These are phyloP conservation scores for Zalophus californianus DNA, from an alignment of 2,797 vertebrate genomes.

Conservation along the genomic window DNA sequence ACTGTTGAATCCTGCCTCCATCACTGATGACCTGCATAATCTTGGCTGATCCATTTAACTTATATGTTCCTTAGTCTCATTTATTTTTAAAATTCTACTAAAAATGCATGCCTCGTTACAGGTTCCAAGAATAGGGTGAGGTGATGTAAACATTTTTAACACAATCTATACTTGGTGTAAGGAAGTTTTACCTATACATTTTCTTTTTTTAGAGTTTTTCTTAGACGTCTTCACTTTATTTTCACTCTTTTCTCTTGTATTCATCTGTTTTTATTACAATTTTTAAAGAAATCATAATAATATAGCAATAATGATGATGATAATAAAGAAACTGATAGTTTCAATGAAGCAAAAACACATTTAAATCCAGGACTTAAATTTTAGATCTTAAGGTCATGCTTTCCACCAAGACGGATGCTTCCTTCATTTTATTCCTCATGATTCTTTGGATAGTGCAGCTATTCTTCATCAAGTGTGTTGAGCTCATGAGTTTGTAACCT, in stretches of 20 bases:
- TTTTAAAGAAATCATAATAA: neutral
- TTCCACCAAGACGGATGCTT: neutral
- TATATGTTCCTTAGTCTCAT: neutral
- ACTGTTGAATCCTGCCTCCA: neutral
- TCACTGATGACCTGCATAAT: neutral
- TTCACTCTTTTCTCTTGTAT: neutral
- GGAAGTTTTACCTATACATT: neutral
- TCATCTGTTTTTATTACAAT: neutral
- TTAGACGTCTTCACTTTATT: neutral
- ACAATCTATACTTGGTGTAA: neutral
- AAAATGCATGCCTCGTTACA: neutral
- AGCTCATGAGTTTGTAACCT: neutral
- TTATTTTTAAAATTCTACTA: neutral
- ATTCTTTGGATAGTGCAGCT: neutral
- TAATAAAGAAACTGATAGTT: neutral
- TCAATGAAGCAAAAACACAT: neutral
- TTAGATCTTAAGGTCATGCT: neutral
- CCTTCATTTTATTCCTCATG: neutral
- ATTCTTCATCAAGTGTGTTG: conserved; percentile 1
- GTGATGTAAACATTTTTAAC: neutral
- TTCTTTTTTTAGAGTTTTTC: neutral
- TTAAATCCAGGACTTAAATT: neutral
- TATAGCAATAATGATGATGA: neutral
- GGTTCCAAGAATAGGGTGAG: neutral
- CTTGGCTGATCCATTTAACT: neutral